Evolutionary conservation across 2,797 vertebrate genomes (phyloP).

Genomic region (Nyctalus aviator): DNA sequence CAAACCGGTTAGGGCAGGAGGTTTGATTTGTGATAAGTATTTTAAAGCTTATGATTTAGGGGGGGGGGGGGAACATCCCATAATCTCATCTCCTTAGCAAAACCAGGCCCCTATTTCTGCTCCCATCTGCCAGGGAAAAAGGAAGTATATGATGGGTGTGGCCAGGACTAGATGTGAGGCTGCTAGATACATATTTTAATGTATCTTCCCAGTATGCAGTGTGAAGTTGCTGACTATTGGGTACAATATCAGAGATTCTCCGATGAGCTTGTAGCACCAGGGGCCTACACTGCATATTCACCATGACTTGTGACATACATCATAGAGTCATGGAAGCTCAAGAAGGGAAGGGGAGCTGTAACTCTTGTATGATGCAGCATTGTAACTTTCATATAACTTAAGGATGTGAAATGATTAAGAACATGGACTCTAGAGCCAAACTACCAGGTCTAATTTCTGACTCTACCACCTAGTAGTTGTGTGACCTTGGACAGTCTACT

Average conservation of each 20-base stretch:
- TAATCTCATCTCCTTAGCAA: conserved; percentile 9
- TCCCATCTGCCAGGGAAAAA: conserved; percentile 25
- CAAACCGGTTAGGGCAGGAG: too few species aligned
- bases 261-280: neutral
- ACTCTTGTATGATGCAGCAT: neutral
- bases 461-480: neutral
- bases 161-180: neutral
- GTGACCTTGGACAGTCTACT: conserved; percentile 23
- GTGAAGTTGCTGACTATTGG: neutral
- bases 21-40: conserved; percentile 1
- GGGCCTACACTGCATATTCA: neutral
- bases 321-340: neutral
- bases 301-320: neutral
- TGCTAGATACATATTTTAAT: neutral
- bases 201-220: neutral
- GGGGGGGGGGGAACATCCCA: neutral
- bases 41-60: conserved; percentile 45
- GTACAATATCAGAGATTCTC: neutral
- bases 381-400: neutral
- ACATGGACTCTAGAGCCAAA: neutral
- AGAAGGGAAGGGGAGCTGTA: neutral
- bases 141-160: conserved; percentile 2
- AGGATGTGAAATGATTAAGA: conserved; percentile 36
- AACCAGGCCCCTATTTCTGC: neutral
- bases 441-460: conserved; percentile 32